A percentile compares a stretch with the other conserved stretches of the same genome.
Evolutionary conservation across 2,888 invertebrate genomes (phyloP).

Genomic region (Allolobophora icterica): DNA sequence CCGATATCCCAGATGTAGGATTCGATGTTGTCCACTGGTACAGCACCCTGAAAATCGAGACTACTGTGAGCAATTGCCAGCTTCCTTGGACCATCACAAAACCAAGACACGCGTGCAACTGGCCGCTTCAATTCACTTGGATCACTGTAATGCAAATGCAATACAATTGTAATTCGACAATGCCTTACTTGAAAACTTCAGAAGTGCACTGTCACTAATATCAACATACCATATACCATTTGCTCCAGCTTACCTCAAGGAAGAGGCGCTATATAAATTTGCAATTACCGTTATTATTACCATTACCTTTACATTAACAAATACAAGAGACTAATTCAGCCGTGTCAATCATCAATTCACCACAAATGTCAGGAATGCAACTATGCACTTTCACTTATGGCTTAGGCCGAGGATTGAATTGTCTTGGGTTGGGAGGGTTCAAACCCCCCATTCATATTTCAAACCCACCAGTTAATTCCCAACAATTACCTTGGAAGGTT

Average conservation of each 20-base stretch:
- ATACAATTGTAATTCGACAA: neutral
- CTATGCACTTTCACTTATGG: too few species aligned
- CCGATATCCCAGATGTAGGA: conserved; percentile 93
- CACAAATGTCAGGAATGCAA: conserved; percentile 66
- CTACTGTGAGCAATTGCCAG: conserved; percentile 87
- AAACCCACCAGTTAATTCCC: too few species aligned
- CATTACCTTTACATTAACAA: neutral
- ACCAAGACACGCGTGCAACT: conserved; percentile 80
- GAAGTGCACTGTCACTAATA: neutral
- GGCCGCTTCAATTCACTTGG: conserved; percentile 64
- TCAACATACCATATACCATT: neutral
- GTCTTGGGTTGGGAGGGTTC: too few species aligned
- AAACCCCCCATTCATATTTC: too few species aligned
- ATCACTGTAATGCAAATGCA: conserved; percentile 58
- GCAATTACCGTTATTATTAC: too few species aligned
- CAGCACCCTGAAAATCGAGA: conserved; percentile 76
- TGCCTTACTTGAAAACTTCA: too few species aligned
- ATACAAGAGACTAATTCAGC: conserved; percentile 68
- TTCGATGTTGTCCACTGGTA: conserved; percentile 73
- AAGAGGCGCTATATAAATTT: too few species aligned
- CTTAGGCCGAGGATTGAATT: too few species aligned
- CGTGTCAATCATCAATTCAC: conserved; percentile 71
- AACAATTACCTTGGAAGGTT: too few species aligned
- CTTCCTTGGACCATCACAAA: conserved; percentile 80
- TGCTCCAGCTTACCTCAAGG: too few species aligned